Percentiles rank a stretch among this genome's conserved stretches.
phyloP scores from a whole-genome alignment of 2,797 vertebrate species.

The Lophius americanus region DNA sequence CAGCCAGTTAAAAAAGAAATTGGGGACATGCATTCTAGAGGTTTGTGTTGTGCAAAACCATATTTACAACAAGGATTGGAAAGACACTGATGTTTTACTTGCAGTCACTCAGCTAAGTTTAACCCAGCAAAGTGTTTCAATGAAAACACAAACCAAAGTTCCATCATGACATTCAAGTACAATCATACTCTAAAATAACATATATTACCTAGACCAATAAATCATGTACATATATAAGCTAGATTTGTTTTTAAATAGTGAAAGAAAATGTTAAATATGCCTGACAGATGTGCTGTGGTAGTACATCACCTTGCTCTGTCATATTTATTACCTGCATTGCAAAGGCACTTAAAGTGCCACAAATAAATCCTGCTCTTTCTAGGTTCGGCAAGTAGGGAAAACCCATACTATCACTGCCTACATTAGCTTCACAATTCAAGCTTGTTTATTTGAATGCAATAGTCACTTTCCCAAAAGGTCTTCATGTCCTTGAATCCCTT shows the following conservation, averaged over 20 bases:
- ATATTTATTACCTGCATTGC: slow-evolving; percentile 81
- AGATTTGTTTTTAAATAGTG: slow-evolving; percentile 71
- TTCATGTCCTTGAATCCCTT: slow-evolving; percentile 75
- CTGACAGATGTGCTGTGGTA: slow-evolving; percentile 71
- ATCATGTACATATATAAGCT: slow-evolving; percentile 73
- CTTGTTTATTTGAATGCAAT: slow-evolving; percentile 58
- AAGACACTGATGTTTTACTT: slow-evolving; percentile 21
- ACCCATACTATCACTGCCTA: slow-evolving; percentile 48
- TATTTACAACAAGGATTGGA: neutral
- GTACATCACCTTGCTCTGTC: slow-evolving; percentile 76
- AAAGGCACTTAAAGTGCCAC: slow-evolving; percentile 76
- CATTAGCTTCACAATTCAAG: slow-evolving; percentile 50
- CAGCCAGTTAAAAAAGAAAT: slow-evolving; percentile 12
- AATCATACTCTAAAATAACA: slow-evolving; percentile 54
- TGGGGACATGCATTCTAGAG: slow-evolving; percentile 5
- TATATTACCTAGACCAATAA: slow-evolving; percentile 60
- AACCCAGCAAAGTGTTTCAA: slow-evolving; percentile 13
- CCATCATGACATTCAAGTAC: slow-evolving; percentile 48
- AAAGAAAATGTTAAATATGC: slow-evolving; percentile 72
- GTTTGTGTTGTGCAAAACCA: slow-evolving; percentile 36
- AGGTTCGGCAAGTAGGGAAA: slow-evolving; percentile 70
- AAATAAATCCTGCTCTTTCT: slow-evolving; percentile 80
- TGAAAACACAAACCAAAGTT: slow-evolving; percentile 36
- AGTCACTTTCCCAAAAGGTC: slow-evolving; percentile 78
- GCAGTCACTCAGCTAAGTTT: slow-evolving; percentile 16